Base-by-base conservation (phyloP, 2,888 invertebrate genomes). In the Dusona sp. region DNA sequence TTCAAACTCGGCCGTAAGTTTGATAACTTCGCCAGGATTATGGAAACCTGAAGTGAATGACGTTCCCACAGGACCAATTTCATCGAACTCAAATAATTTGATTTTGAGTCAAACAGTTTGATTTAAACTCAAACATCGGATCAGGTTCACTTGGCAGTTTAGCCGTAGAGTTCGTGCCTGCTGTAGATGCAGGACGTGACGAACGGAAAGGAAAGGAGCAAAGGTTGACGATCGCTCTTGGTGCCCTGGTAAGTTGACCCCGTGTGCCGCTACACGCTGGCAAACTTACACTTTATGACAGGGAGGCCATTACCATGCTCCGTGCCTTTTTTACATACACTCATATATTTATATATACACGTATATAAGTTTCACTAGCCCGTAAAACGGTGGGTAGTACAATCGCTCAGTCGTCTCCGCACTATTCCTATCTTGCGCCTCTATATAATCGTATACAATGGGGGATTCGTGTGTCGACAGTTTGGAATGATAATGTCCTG, bases 401-500 rank as follows among this genome's bases (percentile, higher is more conserved):
- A 68, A 75, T 84, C 84, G 79, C 68, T 84, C 83, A 72, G 65
- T 64, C 72, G 70, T 83, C 72, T 83, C 78, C 70, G 22, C 70
- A 45, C 79, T 42, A 38, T 79, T 74, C 61, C 79, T 84, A 70
- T 84, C 84, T 79, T 70, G 74, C 38, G 74, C 74, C 83, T 79
- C 79, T 36, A 73, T 64, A 84, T 86, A 86, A 86, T 80, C 79
- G 80, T 80, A 84, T 86, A 84, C 79, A 86, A 84, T 80, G 86
- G 86, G 84, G 79, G 64, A 79, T 78, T 81, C 85, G 84, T 80
- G 79, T 84, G 80, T 77, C 83, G 86, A 86, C 84, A 74, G 84
- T 84, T 84, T 48, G 75, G 79, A 75, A 86, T 84, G 84, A 84
- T 84, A 86, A 86, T 86, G 79, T 48, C 16, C 79, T 11, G 79